Evolutionary conservation across 2,888 invertebrate species (phyloP), one percentile per base, ranked within the genome.

Genomic region (Lacanobia wlatinum): DNA sequence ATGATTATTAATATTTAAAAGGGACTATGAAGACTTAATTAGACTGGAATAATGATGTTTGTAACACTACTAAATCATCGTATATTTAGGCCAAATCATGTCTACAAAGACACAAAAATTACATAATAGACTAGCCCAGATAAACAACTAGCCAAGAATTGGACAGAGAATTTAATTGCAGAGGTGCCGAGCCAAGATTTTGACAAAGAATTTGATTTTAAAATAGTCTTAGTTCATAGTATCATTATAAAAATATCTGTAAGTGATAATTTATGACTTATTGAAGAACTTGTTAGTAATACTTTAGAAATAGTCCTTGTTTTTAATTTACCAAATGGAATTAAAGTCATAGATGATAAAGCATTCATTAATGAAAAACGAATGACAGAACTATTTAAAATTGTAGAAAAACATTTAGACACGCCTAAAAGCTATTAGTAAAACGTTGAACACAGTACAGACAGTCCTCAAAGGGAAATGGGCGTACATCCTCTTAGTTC

Each of bases 61-160:
- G 1, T 12, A 55, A 5, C 7, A 40, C 12, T n/a, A 62, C 28
- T 61, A 52, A 62, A 55, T 76, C 43, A 55, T 53, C 6, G 0
- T 34, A 40, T 38, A 77, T 60, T 50, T 61, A 82, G 60, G 63
- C n/a, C 78, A 70, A 53, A 68, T 63, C 40, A 14, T 70, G 38
- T 62, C 1, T 21, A 50, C 43, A 46, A 43, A 64, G 78, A 43
- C n/a, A 48, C n/a, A 62, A 82, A 79, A 71, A 67, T 67, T 67
- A 34, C 46, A 60, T 60, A 43, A 61, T 43, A 59, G 63, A 56
- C 53, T 77, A 82, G 64, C 82, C 79, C 40, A 82, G 63, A 67
- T 82, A 67, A 66, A 70, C 53, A 60, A 67, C 72, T 38, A 64
- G 79, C 82, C 82, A 79, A 79, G 67, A 82, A 65, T 79, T 55